Conservation (phyloP, 2,888 invertebrate species). For the Erebia ligea region DNA sequence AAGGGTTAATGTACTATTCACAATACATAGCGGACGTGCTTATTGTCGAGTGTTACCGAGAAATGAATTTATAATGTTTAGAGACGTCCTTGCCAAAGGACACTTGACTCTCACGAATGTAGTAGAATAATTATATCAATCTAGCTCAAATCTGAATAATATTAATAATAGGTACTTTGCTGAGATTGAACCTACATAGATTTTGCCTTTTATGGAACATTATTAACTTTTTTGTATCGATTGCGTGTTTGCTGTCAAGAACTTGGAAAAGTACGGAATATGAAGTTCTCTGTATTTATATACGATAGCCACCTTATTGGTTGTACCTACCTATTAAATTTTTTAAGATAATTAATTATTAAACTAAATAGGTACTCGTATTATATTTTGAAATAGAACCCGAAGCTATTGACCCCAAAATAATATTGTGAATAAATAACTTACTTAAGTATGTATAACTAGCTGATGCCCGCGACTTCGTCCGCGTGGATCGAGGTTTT, state of each 20-base stretch:
- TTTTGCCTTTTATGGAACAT: background rate
- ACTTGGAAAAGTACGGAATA: slow-evolving; percentile 3
- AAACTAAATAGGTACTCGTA: too few relatives aligned
- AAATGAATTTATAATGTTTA: slow-evolving; percentile 21
- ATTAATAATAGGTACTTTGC: background rate
- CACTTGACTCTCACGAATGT: slow-evolving; percentile 6
- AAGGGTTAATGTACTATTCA: slow-evolving; percentile 25
- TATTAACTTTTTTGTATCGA: background rate
- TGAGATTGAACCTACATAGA: background rate
- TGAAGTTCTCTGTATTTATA: background rate
- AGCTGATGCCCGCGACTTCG: too few relatives aligned
- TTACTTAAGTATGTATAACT: too few relatives aligned
- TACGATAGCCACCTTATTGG: background rate
- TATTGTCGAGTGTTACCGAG: slow-evolving; percentile 20
- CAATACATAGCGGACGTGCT: slow-evolving; percentile 26
- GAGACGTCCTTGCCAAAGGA: slow-evolving; percentile 28
- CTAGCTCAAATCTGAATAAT: slow-evolving; percentile 2
- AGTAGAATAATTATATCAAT: slow-evolving; percentile 13
- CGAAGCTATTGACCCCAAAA: too few relatives aligned
- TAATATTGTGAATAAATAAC: too few relatives aligned
- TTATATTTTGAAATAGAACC: too few relatives aligned
- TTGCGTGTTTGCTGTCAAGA: slow-evolving; percentile 5
- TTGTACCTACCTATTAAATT: background rate
- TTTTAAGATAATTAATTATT: too few relatives aligned
- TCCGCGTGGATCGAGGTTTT: too few relatives aligned